Base-by-base conservation (phyloP, 2,888 invertebrate species). In the Druceiella hillmani region DNA sequence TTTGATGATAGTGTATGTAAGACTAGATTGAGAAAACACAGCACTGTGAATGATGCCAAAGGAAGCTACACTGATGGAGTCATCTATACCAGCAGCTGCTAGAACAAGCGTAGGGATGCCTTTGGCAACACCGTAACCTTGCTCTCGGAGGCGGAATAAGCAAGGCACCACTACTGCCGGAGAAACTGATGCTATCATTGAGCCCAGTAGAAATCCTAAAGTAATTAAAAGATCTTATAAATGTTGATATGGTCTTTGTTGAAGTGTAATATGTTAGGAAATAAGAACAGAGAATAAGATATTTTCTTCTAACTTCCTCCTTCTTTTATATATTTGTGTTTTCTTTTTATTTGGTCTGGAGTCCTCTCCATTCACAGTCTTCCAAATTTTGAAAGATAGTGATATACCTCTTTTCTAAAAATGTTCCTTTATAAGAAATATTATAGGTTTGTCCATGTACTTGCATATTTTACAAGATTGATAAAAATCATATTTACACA, bases 161-260 rank as follows among this genome's bases (percentile, higher is more conserved):
- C 87, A 85, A 0, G 92, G 90, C 1, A 93, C 91, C 5, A 92
- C 86, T 3, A 93, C 90, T 4, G 92, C 92, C 3, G 92, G 91
- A 0, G 90, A 88, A 1, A 92, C 91, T 2, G 91, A 92, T 1
- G 88, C 87, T 46, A 88, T 74, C 54, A 87, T 79, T 40, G 83
- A 79, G 12, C 88, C 89, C 17, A 89, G 66, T 40, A 89, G 75
- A 46, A 87, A 75, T 33, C 57, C 71, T 71, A 50, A 5, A 31
- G 4, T 20, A 54, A 57, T 20, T 13, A 7, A 17, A 4, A 13
- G 9, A 30, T 14, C 7, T 12, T 30, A 10, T 30, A 5, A 30
- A 14, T 16, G n/a, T 6, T 6, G 14, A 7, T 10, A 9, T 9
- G 30, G 9, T 6, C 4, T 17, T 31, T 4, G 3, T 13, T 31